phyloP scores from a whole-genome alignment of 2,113 vertebrate species.

The Coracopsis vasa region DNA sequence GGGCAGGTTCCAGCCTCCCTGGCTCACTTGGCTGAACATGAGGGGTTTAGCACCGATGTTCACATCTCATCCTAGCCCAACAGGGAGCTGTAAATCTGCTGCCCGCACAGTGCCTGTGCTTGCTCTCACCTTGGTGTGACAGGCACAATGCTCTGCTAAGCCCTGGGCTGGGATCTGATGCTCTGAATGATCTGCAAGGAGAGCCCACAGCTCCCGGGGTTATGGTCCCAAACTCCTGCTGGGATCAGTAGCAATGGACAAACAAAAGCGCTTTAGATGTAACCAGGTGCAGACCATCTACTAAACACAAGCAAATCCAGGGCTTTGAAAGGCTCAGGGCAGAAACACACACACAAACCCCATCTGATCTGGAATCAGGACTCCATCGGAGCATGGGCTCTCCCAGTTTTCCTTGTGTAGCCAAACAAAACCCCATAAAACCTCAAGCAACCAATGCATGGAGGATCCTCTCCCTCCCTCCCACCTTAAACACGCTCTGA shows the following conservation, averaged over 20 bases:
- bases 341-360: background rate
- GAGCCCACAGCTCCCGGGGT: background rate
- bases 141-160: background rate
- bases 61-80: background rate
- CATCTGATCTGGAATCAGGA: rapidly evolving
- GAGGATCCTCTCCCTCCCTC: rapidly evolving
- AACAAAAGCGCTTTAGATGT: background rate
- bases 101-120: background rate
- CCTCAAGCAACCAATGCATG: rapidly evolving
- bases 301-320: background rate
- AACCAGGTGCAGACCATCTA: background rate
- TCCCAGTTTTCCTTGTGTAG: no score
- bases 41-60: background rate
- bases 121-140: background rate
- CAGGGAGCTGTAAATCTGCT: conserved; percentile 74
- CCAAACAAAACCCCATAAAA: background rate
- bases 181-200: background rate
- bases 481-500: rapidly evolving
- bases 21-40: background rate
- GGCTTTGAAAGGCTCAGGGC: background rate
- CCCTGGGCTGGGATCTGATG: background rate
- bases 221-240: background rate
- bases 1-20: background rate
- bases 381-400: rapidly evolving
- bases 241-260: background rate